These are phyloP conservation scores for Paralichthys olivaceus DNA, from an alignment of 2,113 vertebrate species.

Conservation along the genomic window DNA sequence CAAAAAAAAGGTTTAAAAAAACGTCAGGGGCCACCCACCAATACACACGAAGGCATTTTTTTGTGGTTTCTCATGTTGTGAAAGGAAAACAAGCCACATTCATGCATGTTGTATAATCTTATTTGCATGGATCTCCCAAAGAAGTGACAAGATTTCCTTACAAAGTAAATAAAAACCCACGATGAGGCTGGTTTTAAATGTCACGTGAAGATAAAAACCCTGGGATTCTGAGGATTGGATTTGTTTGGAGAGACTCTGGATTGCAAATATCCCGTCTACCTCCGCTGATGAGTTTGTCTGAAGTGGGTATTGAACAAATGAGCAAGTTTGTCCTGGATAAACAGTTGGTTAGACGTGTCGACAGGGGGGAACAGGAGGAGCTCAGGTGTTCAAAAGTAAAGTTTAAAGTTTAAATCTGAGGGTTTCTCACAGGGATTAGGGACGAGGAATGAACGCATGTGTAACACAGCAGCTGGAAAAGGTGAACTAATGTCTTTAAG, in stretches of 20 bases:
- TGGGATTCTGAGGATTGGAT: constrained; percentile 45
- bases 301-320: constrained; percentile 63
- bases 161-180: constrained; percentile 37
- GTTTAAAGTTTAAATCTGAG: not conserved
- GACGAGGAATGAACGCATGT: not conserved
- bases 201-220: constrained; percentile 11
- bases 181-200: constrained; percentile 31
- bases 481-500: not conserved
- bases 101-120: constrained; percentile 34
- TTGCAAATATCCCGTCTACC: constrained; percentile 44
- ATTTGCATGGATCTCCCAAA: constrained; percentile 46
- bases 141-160: constrained; percentile 32
- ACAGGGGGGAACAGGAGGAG: constrained; percentile 39
- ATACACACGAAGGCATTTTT: not conserved
- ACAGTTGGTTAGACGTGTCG: constrained; percentile 67
- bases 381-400: constrained; percentile 25
- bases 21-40: constrained; percentile 34
- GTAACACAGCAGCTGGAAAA: not conserved
- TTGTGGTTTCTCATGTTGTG: constrained; percentile 22
- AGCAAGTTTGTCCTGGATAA: constrained; percentile 62
- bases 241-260: constrained; percentile 51
- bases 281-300: constrained; percentile 44
- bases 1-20: constrained; percentile 5
- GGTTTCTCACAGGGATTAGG: constrained; percentile 30
- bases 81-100: constrained; percentile 18